Conservation (phyloP, 2,888 invertebrate species). For the Cryptus viduatorius region DNA sequence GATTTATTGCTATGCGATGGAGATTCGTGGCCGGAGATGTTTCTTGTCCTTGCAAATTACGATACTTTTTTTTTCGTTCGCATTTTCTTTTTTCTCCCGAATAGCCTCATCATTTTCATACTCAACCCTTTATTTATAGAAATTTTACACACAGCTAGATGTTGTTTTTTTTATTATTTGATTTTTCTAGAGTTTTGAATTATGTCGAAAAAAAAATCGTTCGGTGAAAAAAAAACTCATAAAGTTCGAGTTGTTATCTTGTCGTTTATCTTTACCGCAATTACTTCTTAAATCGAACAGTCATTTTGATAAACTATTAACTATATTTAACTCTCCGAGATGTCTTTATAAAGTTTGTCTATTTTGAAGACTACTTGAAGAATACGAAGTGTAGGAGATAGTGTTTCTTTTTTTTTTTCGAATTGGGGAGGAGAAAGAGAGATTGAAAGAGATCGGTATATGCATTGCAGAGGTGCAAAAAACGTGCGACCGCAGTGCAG, state of each 20-base stretch:
- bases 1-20: slow-evolving; percentile 73
- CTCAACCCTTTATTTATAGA: slow-evolving; percentile 66
- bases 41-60: slow-evolving; percentile 68
- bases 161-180: slow-evolving; percentile 21
- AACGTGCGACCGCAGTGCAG: slow-evolving; percentile 11
- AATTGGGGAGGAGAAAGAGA: slow-evolving; percentile 6
- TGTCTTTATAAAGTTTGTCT: slow-evolving; percentile 47
- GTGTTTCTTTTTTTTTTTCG: background rate
- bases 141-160: slow-evolving; percentile 55
- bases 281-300: slow-evolving; percentile 63
- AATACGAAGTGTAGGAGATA: slow-evolving; percentile 36
- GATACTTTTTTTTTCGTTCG: slow-evolving; percentile 50
- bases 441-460: slow-evolving; percentile 12
- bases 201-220: background rate
- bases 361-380: slow-evolving; percentile 54
- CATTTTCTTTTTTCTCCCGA: slow-evolving; percentile 19
- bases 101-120: slow-evolving; percentile 63
- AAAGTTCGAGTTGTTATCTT: slow-evolving; percentile 3
- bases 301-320: slow-evolving; percentile 62
- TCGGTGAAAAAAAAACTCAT: slow-evolving; percentile 34
- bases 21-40: slow-evolving; percentile 64
- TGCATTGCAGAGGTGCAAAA: slow-evolving; percentile 45
- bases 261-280: slow-evolving; percentile 19
- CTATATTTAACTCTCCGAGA: slow-evolving; percentile 41
- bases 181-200: slow-evolving; percentile 32